Evolutionary conservation across 2,797 vertebrate genomes (phyloP).

Genomic region (Myioborus melanocephalus): DNA sequence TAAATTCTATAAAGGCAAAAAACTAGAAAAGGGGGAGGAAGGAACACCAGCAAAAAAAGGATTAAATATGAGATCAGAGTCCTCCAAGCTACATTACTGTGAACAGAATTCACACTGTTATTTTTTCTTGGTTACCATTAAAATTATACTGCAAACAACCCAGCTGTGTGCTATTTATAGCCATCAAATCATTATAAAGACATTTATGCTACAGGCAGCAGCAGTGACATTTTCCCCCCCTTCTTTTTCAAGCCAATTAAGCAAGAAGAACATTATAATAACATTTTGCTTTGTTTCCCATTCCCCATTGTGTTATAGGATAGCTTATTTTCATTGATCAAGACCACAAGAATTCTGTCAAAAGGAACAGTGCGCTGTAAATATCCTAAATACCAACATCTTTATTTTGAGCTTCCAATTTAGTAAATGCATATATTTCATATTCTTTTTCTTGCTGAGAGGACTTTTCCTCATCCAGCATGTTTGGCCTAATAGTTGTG

Average conservation of each 20-base stretch:
- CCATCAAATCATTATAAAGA: conserved; percentile 15
- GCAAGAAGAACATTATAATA: neutral
- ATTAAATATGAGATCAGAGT: neutral
- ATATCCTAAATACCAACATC: neutral
- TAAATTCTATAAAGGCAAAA: neutral
- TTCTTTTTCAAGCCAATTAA: conserved; percentile 37
- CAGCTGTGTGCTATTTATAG: conserved; percentile 50
- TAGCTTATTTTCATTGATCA: neutral
- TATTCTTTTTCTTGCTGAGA: neutral
- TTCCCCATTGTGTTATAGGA: neutral
- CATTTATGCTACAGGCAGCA: neutral
- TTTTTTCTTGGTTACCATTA: conserved; percentile 16
- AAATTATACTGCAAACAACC: conserved; percentile 6
- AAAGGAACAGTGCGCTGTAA: neutral
- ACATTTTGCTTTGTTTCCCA: neutral
- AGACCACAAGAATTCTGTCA: neutral
- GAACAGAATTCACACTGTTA: neutral
- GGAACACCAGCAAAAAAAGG: neutral
- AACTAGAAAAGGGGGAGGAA: neutral
- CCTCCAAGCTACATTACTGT: neutral
- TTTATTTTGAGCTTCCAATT: neutral
- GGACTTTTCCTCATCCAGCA: neutral
- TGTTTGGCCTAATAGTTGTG: neutral
- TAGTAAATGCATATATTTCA: neutral
- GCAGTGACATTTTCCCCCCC: neutral